Base-by-base conservation (phyloP, 2,888 invertebrate genomes). In the Lithophane semibrunnea region DNA sequence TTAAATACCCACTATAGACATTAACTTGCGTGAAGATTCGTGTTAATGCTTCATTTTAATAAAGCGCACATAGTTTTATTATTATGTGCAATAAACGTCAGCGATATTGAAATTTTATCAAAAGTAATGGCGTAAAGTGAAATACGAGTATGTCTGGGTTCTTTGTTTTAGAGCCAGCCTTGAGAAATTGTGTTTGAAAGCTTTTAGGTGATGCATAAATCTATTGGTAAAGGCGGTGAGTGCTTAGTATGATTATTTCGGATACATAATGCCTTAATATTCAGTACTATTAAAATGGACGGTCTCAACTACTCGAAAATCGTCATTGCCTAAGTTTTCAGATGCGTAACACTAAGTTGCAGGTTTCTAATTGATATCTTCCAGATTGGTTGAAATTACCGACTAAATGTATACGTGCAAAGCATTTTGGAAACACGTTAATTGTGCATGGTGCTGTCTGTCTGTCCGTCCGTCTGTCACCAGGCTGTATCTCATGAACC, bases 61-160 rank as follows among this genome's bases (percentile, higher is more conserved):
- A 85, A 85, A 77, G 80, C 63, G 63, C 63, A 49, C 73, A 82
- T 82, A 83, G 84, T 83, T 85, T 80, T 83, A 85, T 83, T 85
- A 85, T 77, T 63, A 75, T 66, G 74, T 65, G 79, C 73, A 73
- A 84, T 84, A 85, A 84, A 82, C 47, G 82, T 85, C 84, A 73
- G 79, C 65, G 52, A 82, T 71, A 85, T 84, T 84, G 84, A 79
- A 82, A 85, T 83, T 72, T 83, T 83, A 82, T 83, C 65, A 82
- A 78, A 83, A 85, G 63, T 85, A 74, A 85, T 82, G 78, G 80
- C 42, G 58, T 29, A 2, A 37, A 10, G 42, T 83, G 21, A 73
- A 64, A 76, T 69, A 79, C 54, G 73, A 42, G 44, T 80, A 61
- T 68, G 63, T 60, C 75, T 66, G 61, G 61, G 52, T 71, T 54